Base-by-base conservation (phyloP, 2,888 invertebrate genomes). In the Leptura quadrifasciata region DNA sequence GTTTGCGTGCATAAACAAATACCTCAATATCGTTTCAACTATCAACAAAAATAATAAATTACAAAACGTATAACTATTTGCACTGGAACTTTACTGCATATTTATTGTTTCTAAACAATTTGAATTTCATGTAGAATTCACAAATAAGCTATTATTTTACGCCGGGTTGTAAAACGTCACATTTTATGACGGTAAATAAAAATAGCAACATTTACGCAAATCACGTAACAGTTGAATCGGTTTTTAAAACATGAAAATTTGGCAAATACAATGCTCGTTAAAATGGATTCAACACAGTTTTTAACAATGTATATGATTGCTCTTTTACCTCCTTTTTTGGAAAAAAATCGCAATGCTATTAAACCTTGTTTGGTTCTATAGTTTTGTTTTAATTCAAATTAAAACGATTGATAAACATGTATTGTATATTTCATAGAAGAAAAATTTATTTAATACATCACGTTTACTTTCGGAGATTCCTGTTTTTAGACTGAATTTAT, bases 161-260 rank as follows among this genome's bases (percentile, higher is more conserved):
- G 54, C 31, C 52, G 10, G 20, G 63, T 15, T 63, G 52, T 63
- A 63, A 63, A 72, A 65, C 20, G 63, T 61, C 47, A n/a, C 61
- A 60, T 60, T 54, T 63, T 61, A 54, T 20, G 61, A 52, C 54
- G 17, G 31, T 24, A 20, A 61, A 61, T 72, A 63, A 72, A 72
- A 72, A 63, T 63, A 52, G 63, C 60, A 39, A 61, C 72, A 72
- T 63, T 61, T 63, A 27, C 17, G 63, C 47, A 72, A 39, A 47
- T 52, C 72, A 72, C 72, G 72, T 72, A 20, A 63, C 63, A 12
- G 63, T 35, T 27, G 63, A 72, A 72, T 72, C 61, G 72, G 21
- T 63, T 72, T 72, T 72, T 72, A 63, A 72, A 72, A 63, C 20
- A 63, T 12, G 21, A 72, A 69, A 57, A 69, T 69, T 69, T 35